Evolutionary conservation across 2,797 vertebrate genomes (phyloP), one percentile per base, ranked within the genome.

Genomic region (Fratercula arctica): DNA sequence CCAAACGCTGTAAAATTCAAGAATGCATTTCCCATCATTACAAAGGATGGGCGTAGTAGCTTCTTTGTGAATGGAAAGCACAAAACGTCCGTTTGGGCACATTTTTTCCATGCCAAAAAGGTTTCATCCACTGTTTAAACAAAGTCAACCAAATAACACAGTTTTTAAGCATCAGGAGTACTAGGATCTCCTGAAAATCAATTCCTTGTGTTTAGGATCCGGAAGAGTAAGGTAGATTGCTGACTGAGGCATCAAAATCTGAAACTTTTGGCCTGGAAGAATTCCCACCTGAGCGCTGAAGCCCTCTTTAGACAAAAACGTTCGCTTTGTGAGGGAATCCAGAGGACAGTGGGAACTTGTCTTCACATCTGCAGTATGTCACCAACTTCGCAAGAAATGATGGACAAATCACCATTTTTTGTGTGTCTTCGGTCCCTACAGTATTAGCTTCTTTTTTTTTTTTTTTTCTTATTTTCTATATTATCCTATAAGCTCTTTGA

Each of bases 21-120:
- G 48, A 18, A 20, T 3, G 18, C 10, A 11, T n/a, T 37, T 43
- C 14, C 16, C 35, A 9, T 25, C 25, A 5, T 72, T 43, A n/a
- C 5, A 43, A 16, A 54, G 26, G 53, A 17, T 3, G 6, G 33
- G 20, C 8, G 20, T 13, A 23, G 4, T 13, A n/a, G 9, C 25
- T 45, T 23, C 19, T 29, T 13, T 18, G 29, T 9, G 19, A 68
- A 59, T 2, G 15, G 21, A 23, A 51, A 91, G 37, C 50, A 45
- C 15, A 24, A 70, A n/a, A 29, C 3, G 1, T 6, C 18, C 35
- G 5, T 33, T 67, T 1, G 2, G 16, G n/a, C 57, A n/a, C 13
- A 1, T 37, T 63, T 43, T 45, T 57, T 31, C 17, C 46, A 37
- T 3, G 35, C 26, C 23, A 48, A 48, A 66, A 66, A 83, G 18